Conservation (phyloP, 1,140 invertebrate species). For the Caenorhabditis inopinata region DNA sequence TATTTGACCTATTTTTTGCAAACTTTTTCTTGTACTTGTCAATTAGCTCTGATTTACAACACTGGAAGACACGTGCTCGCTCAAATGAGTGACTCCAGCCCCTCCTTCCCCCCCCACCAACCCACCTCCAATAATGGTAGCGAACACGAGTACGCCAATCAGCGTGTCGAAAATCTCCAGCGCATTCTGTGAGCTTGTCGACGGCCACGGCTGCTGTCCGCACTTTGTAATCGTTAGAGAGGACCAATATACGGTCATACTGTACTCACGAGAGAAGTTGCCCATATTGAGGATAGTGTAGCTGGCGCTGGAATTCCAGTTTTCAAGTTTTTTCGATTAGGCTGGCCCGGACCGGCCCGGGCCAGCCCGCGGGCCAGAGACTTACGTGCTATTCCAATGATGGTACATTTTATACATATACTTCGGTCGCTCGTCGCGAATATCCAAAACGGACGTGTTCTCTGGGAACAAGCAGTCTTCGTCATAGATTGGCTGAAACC, state of each 20-base stretch:
- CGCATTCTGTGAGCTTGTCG: slow-evolving; percentile 38
- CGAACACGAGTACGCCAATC: slow-evolving; percentile 49
- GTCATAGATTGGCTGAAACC: background rate
- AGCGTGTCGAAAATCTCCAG: slow-evolving; percentile 51
- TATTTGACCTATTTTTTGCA: too few relatives aligned
- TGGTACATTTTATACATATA: background rate
- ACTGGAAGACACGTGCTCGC: too few relatives aligned
- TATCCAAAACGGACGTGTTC: background rate
- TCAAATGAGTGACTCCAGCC: too few relatives aligned
- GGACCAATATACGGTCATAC: slow-evolving; percentile 49
- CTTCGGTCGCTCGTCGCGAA: background rate
- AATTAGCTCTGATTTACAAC: too few relatives aligned
- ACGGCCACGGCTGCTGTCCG: slow-evolving; percentile 49
- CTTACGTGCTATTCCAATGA: slow-evolving; percentile 40
- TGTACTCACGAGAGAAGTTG: slow-evolving; percentile 48
- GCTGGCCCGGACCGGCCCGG: too few relatives aligned
- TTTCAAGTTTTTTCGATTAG: too few relatives aligned
- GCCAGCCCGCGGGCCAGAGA: too few relatives aligned
- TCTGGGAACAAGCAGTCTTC: background rate
- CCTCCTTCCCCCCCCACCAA: background rate
- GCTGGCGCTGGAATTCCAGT: too few relatives aligned
- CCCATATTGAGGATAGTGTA: background rate
- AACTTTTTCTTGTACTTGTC: too few relatives aligned
- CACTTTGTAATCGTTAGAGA: slow-evolving; percentile 49
- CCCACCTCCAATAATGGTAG: slow-evolving; percentile 46